A percentile compares a stretch with the other conserved stretches of the same genome.
Evolutionary conservation across 1,140 invertebrate genomes (phyloP).

Genomic region (Dreissena polymorpha): DNA sequence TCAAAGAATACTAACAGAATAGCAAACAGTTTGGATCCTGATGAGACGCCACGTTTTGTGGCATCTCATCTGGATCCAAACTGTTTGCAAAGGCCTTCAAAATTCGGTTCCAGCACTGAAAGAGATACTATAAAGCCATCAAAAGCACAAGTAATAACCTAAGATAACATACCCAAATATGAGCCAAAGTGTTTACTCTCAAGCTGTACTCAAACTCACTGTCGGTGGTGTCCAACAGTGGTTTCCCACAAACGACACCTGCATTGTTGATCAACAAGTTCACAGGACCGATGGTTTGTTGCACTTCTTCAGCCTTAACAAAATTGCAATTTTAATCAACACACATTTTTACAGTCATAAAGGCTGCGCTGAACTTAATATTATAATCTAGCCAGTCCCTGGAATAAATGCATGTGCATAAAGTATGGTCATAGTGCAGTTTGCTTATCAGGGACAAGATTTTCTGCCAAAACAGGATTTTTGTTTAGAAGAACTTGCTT

Average conservation of each 20-base stretch:
- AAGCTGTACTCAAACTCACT: conserved; percentile 83
- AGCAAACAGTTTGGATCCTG: too few species aligned
- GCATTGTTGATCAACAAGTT: conserved; percentile 96
- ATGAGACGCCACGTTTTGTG: too few species aligned
- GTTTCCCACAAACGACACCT: conserved; percentile 91
- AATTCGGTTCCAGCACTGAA: too few species aligned
- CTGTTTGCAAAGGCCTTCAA: too few species aligned
- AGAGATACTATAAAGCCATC: too few species aligned
- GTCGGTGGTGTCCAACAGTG: conserved; percentile 91
- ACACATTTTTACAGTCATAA: too few species aligned
- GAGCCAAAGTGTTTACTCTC: conserved; percentile 83
- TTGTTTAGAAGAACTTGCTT: neutral
- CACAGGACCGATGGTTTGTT: conserved; percentile 87
- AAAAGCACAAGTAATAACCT: too few species aligned
- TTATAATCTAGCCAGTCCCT: too few species aligned
- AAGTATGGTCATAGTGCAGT: neutral
- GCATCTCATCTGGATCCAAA: too few species aligned
- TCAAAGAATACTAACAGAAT: too few species aligned
- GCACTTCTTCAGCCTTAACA: conserved; percentile 79
- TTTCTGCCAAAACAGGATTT: neutral
- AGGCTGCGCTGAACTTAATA: too few species aligned
- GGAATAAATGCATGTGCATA: neutral
- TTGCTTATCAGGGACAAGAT: neutral
- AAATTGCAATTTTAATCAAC: too few species aligned
- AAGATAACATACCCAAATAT: conserved; percentile 83